These are phyloP conservation scores for Ostrea denselamellosa DNA, from an alignment of 1,140 invertebrate genomes.

Conservation along the genomic window DNA sequence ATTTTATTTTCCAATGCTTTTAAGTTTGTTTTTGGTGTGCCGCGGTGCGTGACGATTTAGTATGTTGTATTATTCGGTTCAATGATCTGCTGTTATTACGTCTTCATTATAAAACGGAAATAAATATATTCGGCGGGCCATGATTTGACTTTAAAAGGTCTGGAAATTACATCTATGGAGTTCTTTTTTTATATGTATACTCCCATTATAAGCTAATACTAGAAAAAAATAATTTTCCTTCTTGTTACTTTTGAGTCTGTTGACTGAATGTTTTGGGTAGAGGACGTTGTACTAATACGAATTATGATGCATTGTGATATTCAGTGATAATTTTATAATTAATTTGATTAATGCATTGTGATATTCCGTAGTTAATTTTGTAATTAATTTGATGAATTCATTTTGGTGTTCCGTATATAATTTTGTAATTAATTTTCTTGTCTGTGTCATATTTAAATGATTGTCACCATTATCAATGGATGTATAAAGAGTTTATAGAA, in stretches of 20 bases:
- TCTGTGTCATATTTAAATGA: too few relatives aligned
- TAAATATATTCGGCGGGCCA: neutral
- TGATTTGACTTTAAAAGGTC: constrained; percentile 19
- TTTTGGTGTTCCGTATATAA: too few relatives aligned
- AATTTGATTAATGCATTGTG: too few relatives aligned
- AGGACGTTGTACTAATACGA: neutral
- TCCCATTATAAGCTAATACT: neutral
- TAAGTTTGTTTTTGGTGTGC: neutral
- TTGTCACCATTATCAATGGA: too few relatives aligned
- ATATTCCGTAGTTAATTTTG: too few relatives aligned
- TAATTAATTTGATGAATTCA: too few relatives aligned
- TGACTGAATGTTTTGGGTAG: neutral
- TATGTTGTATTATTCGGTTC: neutral
- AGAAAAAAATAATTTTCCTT: neutral
- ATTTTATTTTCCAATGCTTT: constrained; percentile 5
- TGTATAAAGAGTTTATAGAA: too few relatives aligned
- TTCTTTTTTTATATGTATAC: neutral
- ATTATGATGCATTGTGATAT: too few relatives aligned
- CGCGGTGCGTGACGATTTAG: neutral
- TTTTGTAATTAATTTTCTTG: too few relatives aligned
- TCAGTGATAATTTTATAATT: too few relatives aligned
- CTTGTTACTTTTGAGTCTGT: neutral
- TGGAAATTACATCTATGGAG: neutral
- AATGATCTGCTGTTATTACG: neutral
- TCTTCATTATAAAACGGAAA: constrained; percentile 14